A percentile compares a stretch with the other conserved stretches of the same genome.
phyloP scores from a whole-genome alignment of 2,888 invertebrate species.

The Halictus quadricinctus region DNA sequence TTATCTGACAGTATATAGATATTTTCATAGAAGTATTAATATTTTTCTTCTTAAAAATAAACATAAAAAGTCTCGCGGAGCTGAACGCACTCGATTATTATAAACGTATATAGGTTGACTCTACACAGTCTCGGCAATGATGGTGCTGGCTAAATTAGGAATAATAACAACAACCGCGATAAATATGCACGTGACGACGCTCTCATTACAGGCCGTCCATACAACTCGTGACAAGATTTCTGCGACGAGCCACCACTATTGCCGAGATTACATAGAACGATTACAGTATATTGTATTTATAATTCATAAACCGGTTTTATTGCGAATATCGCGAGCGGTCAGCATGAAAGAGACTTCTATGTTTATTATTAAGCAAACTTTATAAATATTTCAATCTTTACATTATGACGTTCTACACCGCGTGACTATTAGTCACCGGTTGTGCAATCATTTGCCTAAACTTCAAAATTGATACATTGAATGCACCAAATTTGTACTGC shows the following conservation, averaged over 20 bases:
- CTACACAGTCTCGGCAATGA: neutral
- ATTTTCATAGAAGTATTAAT: neutral
- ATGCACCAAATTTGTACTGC: neutral
- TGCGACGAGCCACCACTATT: neutral
- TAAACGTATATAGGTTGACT: neutral
- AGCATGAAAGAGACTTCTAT: neutral
- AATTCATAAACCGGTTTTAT: constrained; percentile 6
- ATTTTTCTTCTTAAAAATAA: neutral
- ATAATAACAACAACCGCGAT: constrained; percentile 15
- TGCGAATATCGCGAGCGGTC: neutral
- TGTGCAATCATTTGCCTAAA: neutral
- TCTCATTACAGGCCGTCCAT: constrained; percentile 1
- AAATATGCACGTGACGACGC: constrained; percentile 1
- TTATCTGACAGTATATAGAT: neutral
- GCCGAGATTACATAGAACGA: constrained; percentile 3
- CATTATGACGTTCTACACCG: neutral
- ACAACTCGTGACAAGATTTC: neutral
- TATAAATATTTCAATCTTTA: neutral
- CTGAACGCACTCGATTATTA: neutral
- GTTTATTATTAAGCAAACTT: neutral
- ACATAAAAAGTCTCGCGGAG: neutral
- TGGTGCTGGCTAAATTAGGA: neutral
- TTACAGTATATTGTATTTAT: constrained; percentile 7
- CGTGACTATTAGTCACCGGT: neutral
- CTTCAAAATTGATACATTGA: neutral